A percentile compares a stretch with the other conserved stretches of the same genome.
These are phyloP conservation scores for Agrotis segetum DNA, from an alignment of 2,888 invertebrate species.

Conservation along the genomic window DNA sequence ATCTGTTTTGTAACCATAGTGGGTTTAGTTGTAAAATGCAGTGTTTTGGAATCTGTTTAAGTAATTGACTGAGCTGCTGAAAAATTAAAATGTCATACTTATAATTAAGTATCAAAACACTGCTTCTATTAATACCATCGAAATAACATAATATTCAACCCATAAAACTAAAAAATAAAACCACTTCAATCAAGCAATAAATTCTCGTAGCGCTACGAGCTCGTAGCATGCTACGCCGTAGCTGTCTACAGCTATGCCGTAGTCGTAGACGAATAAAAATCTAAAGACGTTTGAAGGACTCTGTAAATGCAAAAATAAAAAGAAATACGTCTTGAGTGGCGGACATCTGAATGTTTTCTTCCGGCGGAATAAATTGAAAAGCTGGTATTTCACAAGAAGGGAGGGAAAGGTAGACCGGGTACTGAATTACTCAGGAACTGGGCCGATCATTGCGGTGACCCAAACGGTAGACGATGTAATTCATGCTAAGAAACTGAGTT, in stretches of 20 bases:
- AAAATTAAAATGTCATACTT: too few relatives aligned
- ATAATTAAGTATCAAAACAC: too few relatives aligned
- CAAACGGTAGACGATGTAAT: conserved; percentile 18
- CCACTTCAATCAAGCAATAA: conserved; percentile 28
- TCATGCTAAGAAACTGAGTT: conserved; percentile 36
- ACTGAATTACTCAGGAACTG: conserved; percentile 72
- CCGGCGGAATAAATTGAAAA: conserved; percentile 80
- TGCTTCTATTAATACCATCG: too few relatives aligned
- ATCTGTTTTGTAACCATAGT: conserved; percentile 23
- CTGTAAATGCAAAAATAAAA: conserved; percentile 61
- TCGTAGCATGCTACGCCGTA: conserved; percentile 58
- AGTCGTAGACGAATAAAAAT: conserved; percentile 46
- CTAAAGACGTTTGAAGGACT: conserved; percentile 55
- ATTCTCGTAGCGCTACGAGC: conserved; percentile 19
- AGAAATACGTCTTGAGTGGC: conserved; percentile 72
- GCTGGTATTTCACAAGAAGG: conserved; percentile 72
- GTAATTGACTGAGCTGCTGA: too few relatives aligned
- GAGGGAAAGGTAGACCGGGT: conserved; percentile 65
- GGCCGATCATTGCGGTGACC: conserved; percentile 69
- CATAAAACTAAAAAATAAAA: neutral
- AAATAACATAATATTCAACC: neutral
- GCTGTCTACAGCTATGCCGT: conserved; percentile 13
- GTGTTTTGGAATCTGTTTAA: neutral
- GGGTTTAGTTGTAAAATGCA: neutral
- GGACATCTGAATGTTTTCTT: conserved; percentile 79